A percentile compares a stretch with the other conserved stretches of the same genome.
Conservation (phyloP, 2,888 invertebrate species). For the Aspidiotus destructor region DNA sequence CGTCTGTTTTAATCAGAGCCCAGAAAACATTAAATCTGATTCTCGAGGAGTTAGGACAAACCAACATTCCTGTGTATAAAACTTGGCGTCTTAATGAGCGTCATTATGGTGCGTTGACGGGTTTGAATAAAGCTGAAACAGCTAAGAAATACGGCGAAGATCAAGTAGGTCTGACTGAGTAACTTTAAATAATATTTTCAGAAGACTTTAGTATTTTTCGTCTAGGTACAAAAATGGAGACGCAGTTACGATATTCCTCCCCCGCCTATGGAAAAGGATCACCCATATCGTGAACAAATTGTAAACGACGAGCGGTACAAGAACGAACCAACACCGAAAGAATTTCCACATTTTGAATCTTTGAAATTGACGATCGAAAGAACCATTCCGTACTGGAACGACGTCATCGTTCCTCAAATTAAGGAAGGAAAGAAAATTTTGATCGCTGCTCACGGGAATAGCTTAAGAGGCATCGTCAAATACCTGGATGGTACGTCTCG, state of each 20-base stretch:
- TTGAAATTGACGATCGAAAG: conserved; percentile 70
- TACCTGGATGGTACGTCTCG: conserved; percentile 62
- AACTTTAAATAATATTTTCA: conserved; percentile 1
- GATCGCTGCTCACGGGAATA: conserved; percentile 79
- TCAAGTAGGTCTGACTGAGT: conserved; percentile 47
- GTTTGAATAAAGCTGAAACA: conserved; percentile 73
- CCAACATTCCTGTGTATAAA: conserved; percentile 56
- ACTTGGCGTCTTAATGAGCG: conserved; percentile 81
- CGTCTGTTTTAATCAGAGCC: conserved; percentile 68
- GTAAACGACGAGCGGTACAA: conserved; percentile 65
- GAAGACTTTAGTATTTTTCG: background rate
- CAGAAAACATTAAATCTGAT: conserved; percentile 62
- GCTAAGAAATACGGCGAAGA: conserved; percentile 76
- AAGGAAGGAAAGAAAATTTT: conserved; percentile 68
- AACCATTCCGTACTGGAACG: conserved; percentile 77
- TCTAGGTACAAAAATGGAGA: conserved; percentile 71
- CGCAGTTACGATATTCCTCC: conserved; percentile 73
- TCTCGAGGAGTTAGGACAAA: conserved; percentile 55
- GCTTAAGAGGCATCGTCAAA: conserved; percentile 74
- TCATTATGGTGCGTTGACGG: conserved; percentile 78
- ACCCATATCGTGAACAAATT: conserved; percentile 65
- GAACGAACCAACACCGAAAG: conserved; percentile 54
- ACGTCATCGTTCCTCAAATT: conserved; percentile 70
- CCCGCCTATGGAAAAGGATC: conserved; percentile 65
- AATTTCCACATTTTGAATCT: conserved; percentile 75